Evolutionary conservation across 2,888 invertebrate genomes (phyloP).

Genomic region (Drosophila acutilabella): DNA sequence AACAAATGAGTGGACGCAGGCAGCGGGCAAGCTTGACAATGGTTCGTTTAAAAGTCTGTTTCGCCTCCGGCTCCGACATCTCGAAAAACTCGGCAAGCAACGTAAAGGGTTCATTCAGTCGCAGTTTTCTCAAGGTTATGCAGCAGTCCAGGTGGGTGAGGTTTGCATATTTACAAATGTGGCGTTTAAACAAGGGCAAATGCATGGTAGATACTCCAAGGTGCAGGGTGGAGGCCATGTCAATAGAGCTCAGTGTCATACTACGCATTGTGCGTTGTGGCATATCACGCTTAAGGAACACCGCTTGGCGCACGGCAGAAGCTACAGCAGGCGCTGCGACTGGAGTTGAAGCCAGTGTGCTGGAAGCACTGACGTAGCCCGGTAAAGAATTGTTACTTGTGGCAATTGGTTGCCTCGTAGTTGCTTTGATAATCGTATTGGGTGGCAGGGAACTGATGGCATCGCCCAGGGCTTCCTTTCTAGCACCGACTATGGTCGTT

Average conservation of each 20-base stretch:
- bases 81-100: conserved; percentile 83
- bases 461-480: conserved; percentile 68
- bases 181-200: conserved; percentile 80
- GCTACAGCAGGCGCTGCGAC: conserved; percentile 58
- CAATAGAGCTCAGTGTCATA: conserved; percentile 81
- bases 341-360: conserved; percentile 25
- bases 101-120: conserved; percentile 83
- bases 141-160: conserved; percentile 81
- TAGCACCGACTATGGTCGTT: conserved; percentile 17
- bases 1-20: conserved; percentile 82
- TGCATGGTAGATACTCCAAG: conserved; percentile 78
- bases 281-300: conserved; percentile 82
- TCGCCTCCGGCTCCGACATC: conserved; percentile 78
- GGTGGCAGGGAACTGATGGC: conserved; percentile 81
- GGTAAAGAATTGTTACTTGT: conserved; percentile 13
- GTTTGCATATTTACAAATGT: conserved; percentile 79
- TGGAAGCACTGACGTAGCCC: not conserved
- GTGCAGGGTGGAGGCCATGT: conserved; percentile 79
- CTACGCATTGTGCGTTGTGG: conserved; percentile 82
- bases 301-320: conserved; percentile 71
- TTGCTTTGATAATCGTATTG: conserved; percentile 81
- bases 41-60: conserved; percentile 79
- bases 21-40: conserved; percentile 81
- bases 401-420: conserved; percentile 40
- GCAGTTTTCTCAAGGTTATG: conserved; percentile 82